Evolutionary conservation across 2,888 invertebrate genomes (phyloP).

Genomic region (Urechis unicinctus): DNA sequence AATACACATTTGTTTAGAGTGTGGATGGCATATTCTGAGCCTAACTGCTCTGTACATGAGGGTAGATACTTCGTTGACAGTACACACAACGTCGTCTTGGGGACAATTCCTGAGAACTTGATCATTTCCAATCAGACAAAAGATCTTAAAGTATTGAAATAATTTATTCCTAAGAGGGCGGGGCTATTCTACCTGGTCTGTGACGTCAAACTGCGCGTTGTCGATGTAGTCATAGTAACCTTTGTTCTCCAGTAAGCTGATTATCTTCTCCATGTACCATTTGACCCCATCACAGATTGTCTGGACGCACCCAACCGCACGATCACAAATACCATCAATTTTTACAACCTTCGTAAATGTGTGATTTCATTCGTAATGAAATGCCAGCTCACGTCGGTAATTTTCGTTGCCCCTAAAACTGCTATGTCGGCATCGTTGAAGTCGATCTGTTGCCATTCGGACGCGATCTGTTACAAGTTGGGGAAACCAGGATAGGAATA

Average conservation of each 20-base stretch:
- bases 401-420: constrained; percentile 39
- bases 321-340: background rate
- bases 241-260: constrained; percentile 36
- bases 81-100: too few species aligned
- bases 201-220: constrained; percentile 39
- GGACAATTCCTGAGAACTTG: background rate
- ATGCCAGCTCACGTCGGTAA: constrained; percentile 37
- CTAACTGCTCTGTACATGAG: too few species aligned
- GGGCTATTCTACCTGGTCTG: constrained; percentile 31
- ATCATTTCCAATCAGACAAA: background rate
- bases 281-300: constrained; percentile 43
- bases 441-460: constrained; percentile 41
- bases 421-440: constrained; percentile 36
- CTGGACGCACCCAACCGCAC: constrained; percentile 22
- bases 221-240: constrained; percentile 36
- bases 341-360: background rate
- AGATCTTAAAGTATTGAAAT: too few species aligned
- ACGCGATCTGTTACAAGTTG: constrained; percentile 40
- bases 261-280: constrained; percentile 37
- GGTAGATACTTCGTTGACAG: too few species aligned
- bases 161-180: background rate
- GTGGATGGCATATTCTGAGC: too few species aligned
- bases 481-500: too few species aligned
- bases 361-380: too few species aligned
- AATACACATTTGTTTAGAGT: too few species aligned